Evolutionary conservation across 2,888 invertebrate species (phyloP).

Genomic region (Temnothorax ravouxi): DNA sequence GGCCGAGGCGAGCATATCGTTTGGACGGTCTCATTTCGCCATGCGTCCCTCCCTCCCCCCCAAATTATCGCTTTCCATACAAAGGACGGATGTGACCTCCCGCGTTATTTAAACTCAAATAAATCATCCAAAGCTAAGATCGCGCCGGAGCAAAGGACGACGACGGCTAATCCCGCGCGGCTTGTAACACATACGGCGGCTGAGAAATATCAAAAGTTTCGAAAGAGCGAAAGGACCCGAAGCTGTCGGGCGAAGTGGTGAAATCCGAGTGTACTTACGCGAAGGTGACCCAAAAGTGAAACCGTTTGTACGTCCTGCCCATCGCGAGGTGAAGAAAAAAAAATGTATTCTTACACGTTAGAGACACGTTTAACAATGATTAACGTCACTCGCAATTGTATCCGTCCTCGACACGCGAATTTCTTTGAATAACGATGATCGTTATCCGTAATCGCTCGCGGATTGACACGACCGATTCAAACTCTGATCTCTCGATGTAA

Average conservation of each 20-base stretch:
- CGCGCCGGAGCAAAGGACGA: neutral
- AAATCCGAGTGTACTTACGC: constrained; percentile 75
- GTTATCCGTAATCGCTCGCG: neutral
- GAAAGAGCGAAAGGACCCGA: constrained; percentile 79
- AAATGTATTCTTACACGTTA: neutral
- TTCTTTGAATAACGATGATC: neutral
- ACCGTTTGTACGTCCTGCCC: constrained; percentile 72
- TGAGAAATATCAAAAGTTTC: constrained; percentile 68
- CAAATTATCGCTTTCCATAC: constrained; percentile 21
- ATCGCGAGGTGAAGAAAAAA: neutral
- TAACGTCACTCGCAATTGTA: constrained; percentile 5
- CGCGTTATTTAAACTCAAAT: constrained; percentile 38
- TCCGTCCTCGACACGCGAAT: neutral
- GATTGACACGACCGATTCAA: neutral
- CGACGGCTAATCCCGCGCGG: constrained; percentile 32
- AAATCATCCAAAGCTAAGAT: constrained; percentile 25
- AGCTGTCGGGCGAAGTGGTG: constrained; percentile 73
- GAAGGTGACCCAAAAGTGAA: constrained; percentile 79
- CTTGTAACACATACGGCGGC: constrained; percentile 16
- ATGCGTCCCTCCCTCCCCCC: neutral
- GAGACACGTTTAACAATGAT: neutral
- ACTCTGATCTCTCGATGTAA: neutral
- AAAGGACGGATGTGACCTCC: neutral
- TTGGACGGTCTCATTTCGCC: constrained; percentile 22
- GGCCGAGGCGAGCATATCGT: neutral